A percentile compares a stretch with the other conserved stretches of the same genome.
phyloP scores from a whole-genome alignment of 1,140 invertebrate species.

The Camponotus floridanus region DNA sequence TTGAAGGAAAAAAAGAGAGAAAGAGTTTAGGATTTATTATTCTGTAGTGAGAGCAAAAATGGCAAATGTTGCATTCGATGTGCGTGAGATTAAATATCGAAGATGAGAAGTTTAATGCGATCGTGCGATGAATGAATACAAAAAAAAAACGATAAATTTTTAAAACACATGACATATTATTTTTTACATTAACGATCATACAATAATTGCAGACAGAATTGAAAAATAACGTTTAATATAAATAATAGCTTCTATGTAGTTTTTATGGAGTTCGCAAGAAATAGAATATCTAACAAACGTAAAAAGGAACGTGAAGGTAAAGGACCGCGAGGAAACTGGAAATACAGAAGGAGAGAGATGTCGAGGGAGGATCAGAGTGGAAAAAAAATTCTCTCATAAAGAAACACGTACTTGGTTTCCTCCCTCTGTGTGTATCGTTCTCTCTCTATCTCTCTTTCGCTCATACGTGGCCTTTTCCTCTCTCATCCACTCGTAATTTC shows the following conservation, averaged over 20 bases:
- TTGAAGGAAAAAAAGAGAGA: not conserved
- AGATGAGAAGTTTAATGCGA: not conserved
- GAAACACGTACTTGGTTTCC: conserved; percentile 56
- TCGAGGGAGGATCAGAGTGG: conserved; percentile 51
- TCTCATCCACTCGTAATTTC: conserved; percentile 63
- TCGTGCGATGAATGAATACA: no score
- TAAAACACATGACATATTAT: not conserved
- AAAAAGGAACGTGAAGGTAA: conserved; percentile 29
- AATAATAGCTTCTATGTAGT: not conserved
- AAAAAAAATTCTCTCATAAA: conserved; percentile 76
- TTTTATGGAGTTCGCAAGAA: not conserved
- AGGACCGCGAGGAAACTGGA: not conserved
- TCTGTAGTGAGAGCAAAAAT: not conserved
- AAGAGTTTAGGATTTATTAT: conserved; percentile 25
- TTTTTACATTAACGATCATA: not conserved
- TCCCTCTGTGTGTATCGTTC: conserved; percentile 2
- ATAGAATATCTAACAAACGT: conserved; percentile 28
- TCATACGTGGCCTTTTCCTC: conserved; percentile 5
- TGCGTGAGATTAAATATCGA: not conserved
- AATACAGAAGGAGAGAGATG: conserved; percentile 33
- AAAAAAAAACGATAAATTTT: not conserved
- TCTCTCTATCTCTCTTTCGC: conserved; percentile 6
- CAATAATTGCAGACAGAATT: not conserved
- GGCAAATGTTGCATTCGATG: not conserved
- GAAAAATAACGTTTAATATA: not conserved